Evolutionary conservation across 2,888 invertebrate species (phyloP).

Genomic region (Trichacis sp.): DNA sequence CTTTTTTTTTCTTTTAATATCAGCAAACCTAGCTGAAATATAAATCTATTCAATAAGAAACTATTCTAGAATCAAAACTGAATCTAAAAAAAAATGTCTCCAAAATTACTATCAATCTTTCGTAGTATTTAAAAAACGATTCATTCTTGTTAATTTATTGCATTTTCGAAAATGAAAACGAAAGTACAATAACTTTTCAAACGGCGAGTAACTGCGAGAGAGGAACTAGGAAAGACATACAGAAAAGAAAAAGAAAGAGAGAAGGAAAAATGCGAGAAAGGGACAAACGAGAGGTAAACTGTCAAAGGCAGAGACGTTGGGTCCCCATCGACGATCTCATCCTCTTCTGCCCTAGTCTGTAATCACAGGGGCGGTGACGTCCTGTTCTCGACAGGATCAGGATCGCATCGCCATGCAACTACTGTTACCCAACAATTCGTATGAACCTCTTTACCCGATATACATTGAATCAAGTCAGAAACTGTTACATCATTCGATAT

Average conservation of each 20-base stretch:
- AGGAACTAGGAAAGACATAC: neutral
- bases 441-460: constrained; percentile 41
- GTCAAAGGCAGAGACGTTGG: constrained; percentile 66
- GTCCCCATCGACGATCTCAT: constrained; percentile 59
- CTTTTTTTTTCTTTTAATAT: too few relatives aligned
- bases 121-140: too few relatives aligned
- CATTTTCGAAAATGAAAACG: too few relatives aligned
- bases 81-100: too few relatives aligned
- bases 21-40: too few relatives aligned
- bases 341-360: constrained; percentile 62
- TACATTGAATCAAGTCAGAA: constrained; percentile 57
- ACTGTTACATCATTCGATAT: constrained; percentile 54
- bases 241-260: constrained; percentile 11
- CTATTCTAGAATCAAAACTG: too few relatives aligned
- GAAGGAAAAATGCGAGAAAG: constrained; percentile 35
- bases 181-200: too few relatives aligned
- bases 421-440: constrained; percentile 52
- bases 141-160: too few relatives aligned
- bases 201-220: constrained; percentile 26
- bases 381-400: constrained; percentile 68
- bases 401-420: constrained; percentile 64
- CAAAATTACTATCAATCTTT: too few relatives aligned
- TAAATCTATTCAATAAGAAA: too few relatives aligned
- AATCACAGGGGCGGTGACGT: constrained; percentile 68
- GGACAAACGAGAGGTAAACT: constrained; percentile 60